phyloP scores from a whole-genome alignment of 2,113 vertebrate species.

The Microtus oregoni region DNA sequence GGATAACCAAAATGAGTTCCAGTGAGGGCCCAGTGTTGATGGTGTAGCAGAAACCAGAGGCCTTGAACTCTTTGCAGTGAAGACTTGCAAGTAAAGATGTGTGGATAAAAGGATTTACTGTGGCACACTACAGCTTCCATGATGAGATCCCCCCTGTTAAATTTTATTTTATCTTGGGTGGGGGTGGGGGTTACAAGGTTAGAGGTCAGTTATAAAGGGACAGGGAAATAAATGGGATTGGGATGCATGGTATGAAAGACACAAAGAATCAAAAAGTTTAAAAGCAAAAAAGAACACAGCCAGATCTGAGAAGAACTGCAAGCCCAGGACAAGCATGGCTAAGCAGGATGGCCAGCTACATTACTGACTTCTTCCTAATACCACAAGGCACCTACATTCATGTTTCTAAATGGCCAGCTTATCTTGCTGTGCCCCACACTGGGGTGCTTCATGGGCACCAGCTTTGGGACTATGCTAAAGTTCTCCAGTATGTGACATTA shows the following conservation, averaged over 20 bases:
- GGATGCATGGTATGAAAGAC: background rate
- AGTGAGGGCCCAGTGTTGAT: too few species aligned
- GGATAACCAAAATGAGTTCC: too few species aligned
- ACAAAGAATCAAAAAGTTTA: background rate
- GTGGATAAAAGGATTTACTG: background rate
- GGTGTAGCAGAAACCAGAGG: too few species aligned
- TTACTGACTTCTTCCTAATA: too few species aligned
- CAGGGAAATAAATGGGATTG: too few species aligned
- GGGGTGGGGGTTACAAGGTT: background rate
- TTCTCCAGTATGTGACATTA: background rate
- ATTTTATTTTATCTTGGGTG: too few species aligned
- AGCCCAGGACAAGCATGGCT: background rate
- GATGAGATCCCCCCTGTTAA: too few species aligned
- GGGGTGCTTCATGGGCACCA: background rate
- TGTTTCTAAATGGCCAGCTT: background rate
- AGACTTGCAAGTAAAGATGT: background rate
- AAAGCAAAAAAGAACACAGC: background rate
- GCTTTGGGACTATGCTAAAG: background rate
- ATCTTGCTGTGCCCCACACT: background rate
- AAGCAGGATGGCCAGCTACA: background rate
- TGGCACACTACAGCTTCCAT: background rate
- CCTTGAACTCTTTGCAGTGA: background rate
- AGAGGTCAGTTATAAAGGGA: background rate
- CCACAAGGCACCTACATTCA: background rate
- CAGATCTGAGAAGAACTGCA: background rate